phyloP scores from a whole-genome alignment of 2,888 invertebrate species.

The Catocala nupta region DNA sequence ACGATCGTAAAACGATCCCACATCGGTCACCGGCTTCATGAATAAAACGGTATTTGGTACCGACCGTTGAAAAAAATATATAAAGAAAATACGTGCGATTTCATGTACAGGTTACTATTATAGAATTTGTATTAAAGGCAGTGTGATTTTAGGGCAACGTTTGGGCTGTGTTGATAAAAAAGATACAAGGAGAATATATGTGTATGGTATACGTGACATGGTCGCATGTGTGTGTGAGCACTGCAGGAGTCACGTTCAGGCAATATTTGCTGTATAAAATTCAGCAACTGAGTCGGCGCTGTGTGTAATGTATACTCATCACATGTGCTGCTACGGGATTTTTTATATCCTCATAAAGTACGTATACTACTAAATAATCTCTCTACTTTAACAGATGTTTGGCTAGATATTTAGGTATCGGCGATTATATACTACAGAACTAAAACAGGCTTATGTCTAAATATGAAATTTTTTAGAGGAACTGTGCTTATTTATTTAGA shows the following conservation, averaged over 20 bases:
- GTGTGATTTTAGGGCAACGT: conserved; percentile 16
- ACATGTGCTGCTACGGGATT: conserved; percentile 44
- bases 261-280: conserved; percentile 82
- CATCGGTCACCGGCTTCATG: conserved; percentile 73
- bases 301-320: conserved; percentile 61
- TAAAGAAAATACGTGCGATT: conserved; percentile 22
- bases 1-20: conserved; percentile 79
- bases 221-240: conserved; percentile 50
- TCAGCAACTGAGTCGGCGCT: conserved; percentile 70
- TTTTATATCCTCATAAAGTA: conserved; percentile 43
- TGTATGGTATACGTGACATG: conserved; percentile 26
- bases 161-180: conserved; percentile 30
- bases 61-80: conserved; percentile 28
- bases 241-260: conserved; percentile 77
- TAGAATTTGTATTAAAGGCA: conserved; percentile 18
- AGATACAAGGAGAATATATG: conserved; percentile 28
- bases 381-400: conserved; percentile 1
- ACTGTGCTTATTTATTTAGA: no score
- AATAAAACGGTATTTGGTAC: conserved; percentile 67
- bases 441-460: no score
- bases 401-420: background rate
- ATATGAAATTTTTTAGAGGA: no score
- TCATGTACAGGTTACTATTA: conserved; percentile 14
- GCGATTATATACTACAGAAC: no score
- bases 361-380: conserved; percentile 32